phyloP scores from a whole-genome alignment of 1,140 invertebrate species.

The Drosophila bifasciata region DNA sequence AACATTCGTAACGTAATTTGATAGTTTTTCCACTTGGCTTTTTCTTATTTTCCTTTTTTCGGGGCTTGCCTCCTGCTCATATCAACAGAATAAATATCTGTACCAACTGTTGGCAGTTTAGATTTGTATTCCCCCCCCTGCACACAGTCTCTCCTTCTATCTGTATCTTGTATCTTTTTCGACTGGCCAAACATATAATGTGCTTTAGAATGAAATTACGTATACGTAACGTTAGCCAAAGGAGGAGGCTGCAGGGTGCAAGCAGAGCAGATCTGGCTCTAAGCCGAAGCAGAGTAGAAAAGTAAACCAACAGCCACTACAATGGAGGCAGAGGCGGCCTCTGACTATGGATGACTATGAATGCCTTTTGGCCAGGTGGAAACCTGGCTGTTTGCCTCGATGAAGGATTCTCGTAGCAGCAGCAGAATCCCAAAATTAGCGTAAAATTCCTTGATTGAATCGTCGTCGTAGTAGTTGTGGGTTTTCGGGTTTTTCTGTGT shows the following conservation, averaged over 20 bases:
- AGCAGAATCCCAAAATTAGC: slow-evolving; percentile 58
- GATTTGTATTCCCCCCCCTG: slow-evolving; percentile 34
- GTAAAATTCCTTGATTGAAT: slow-evolving; percentile 63
- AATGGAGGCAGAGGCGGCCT: slow-evolving; percentile 6
- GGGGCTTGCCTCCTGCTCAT: slow-evolving; percentile 23
- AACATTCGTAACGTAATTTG: slow-evolving; percentile 72
- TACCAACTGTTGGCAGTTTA: slow-evolving; percentile 48
- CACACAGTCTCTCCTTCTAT: background rate
- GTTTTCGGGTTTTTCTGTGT: slow-evolving; percentile 2
- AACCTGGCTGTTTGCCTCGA: slow-evolving; percentile 33
- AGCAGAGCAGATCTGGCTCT: slow-evolving; percentile 5
- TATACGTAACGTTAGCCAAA: slow-evolving; percentile 57
- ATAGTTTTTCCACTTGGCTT: slow-evolving; percentile 75
- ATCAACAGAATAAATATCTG: slow-evolving; percentile 64
- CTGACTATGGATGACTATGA: background rate
- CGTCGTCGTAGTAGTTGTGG: slow-evolving; percentile 35
- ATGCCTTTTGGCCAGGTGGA: background rate
- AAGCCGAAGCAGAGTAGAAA: slow-evolving; percentile 6
- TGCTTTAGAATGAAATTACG: slow-evolving; percentile 64
- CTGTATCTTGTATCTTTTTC: slow-evolving; percentile 1
- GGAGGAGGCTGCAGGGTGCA: too few species aligned
- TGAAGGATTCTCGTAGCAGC: slow-evolving; percentile 1
- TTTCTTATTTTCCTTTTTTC: slow-evolving; percentile 32
- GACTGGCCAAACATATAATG: slow-evolving; percentile 63
- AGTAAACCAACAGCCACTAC: slow-evolving; percentile 36